Percentiles rank a stretch among this genome's conserved stretches.
These are phyloP conservation scores for Tetraneura akinire DNA, from an alignment of 1,140 invertebrate species.

Conservation along the genomic window DNA sequence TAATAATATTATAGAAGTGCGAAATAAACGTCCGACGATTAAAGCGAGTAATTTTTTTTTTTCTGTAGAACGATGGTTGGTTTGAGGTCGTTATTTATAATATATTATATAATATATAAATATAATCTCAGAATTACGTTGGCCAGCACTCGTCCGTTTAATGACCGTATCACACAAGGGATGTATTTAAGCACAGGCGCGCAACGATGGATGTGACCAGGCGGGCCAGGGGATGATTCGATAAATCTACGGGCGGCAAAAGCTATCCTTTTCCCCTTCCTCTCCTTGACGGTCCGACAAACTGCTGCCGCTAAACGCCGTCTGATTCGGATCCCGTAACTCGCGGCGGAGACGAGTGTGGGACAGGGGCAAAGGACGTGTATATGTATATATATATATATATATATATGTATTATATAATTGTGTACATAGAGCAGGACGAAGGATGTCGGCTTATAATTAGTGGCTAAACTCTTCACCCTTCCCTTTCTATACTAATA, in stretches of 20 bases:
- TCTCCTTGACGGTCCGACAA: background rate
- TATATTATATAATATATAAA: no score
- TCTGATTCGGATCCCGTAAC: background rate
- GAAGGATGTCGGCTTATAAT: constrained; percentile 8
- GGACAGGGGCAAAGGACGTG: no score
- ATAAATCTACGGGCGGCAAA: constrained; percentile 34
- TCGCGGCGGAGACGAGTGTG: no score
- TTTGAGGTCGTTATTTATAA: no score
- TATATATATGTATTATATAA: no score
- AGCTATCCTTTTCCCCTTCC: background rate
- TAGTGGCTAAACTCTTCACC: constrained; percentile 17
- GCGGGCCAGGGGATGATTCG: background rate
- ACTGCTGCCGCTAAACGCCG: background rate
- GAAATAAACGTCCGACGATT: constrained; percentile 35
- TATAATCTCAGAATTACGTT: constrained; percentile 25
- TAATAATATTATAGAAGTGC: constrained; percentile 29
- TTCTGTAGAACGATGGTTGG: background rate
- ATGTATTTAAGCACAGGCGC: constrained; percentile 19
- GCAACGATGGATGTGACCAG: background rate
- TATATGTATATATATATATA: no score
- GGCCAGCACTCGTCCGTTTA: constrained; percentile 13
- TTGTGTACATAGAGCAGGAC: no score
- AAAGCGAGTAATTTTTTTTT: constrained; percentile 24
- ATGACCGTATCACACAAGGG: constrained; percentile 40
- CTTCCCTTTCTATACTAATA: no score